These are phyloP conservation scores for Buteo buteo DNA, from an alignment of 2,113 vertebrate species.

Conservation along the genomic window DNA sequence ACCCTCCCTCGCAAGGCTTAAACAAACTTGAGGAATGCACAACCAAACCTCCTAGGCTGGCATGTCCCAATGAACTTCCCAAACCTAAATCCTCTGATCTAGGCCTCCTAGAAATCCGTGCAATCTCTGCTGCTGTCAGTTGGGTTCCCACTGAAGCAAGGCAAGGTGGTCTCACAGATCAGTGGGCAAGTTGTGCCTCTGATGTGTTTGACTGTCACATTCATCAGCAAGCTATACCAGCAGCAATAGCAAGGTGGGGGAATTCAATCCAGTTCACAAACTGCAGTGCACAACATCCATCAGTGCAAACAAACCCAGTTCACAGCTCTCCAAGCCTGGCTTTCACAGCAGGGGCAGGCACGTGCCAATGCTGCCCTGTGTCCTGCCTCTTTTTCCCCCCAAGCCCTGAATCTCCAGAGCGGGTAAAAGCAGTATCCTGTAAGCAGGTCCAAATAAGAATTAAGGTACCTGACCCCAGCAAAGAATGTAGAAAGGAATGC, in stretches of 20 bases:
- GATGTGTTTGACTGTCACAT: constrained; percentile 63
- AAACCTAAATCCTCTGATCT: not conserved
- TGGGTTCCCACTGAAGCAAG: constrained; percentile 52
- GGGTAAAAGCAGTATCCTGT: not conserved
- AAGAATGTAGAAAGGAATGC: not conserved
- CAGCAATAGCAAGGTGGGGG: not conserved
- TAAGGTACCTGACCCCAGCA: not conserved
- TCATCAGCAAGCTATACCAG: constrained; percentile 31
- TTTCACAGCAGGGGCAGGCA: not conserved
- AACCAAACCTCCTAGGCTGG: not conserved
- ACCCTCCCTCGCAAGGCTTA: not conserved
- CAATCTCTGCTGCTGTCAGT: constrained; percentile 10
- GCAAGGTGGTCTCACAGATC: constrained; percentile 61
- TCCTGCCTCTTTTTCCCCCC: not conserved
- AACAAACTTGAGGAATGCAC: not conserved
- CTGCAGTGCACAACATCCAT: constrained; percentile 23
- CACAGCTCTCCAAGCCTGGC: not conserved
- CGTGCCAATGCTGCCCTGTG: not conserved
- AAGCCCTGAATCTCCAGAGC: not conserved
- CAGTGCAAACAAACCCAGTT: constrained; percentile 27
- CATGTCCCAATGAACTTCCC: not conserved
- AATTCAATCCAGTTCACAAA: constrained; percentile 20
- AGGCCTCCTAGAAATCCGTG: constrained; percentile 26
- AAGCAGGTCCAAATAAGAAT: not conserved
- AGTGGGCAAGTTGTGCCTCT: constrained; percentile 48